Evolutionary conservation across 2,888 invertebrate species (phyloP).

Genomic region (Thymelicus lineola): DNA sequence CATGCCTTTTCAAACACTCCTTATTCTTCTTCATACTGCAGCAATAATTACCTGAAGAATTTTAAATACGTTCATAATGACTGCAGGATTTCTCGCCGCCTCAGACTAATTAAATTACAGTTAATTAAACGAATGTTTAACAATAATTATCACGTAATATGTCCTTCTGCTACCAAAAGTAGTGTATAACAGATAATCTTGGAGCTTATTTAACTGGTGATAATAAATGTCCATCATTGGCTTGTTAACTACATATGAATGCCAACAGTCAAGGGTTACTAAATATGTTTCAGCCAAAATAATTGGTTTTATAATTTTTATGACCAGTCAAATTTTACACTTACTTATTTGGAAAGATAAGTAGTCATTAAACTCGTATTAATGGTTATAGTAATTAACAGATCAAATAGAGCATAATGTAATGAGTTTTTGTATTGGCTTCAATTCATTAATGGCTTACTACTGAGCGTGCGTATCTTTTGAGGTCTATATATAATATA

Average conservation of each 20-base stretch:
- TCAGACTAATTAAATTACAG: not conserved
- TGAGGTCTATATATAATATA: too few species aligned
- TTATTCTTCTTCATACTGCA: not conserved
- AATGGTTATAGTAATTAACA: not conserved
- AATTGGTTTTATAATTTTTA: conserved; percentile 9
- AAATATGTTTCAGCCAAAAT: conserved; percentile 5
- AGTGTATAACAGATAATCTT: conserved; percentile 12
- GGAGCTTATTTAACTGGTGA: not conserved
- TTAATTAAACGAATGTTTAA: conserved; percentile 3
- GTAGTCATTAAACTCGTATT: not conserved
- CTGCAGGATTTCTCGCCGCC: not conserved
- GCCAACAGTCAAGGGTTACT: conserved; percentile 14
- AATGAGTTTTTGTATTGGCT: too few species aligned
- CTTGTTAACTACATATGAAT: conserved; percentile 9
- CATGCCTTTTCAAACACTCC: too few species aligned
- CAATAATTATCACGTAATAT: conserved; percentile 19
- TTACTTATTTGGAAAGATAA: not conserved
- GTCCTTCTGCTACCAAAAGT: conserved; percentile 15
- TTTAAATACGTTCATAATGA: not conserved
- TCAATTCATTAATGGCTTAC: too few species aligned
- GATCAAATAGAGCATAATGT: too few species aligned
- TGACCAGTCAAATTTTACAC: conserved; percentile 2
- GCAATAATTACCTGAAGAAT: not conserved
- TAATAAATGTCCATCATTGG: conserved; percentile 15
- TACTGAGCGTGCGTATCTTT: too few species aligned